A percentile compares a stretch with the other conserved stretches of the same genome.
Conservation (phyloP, 2,797 vertebrate species). For the Paramormyrops hopkinsi region DNA sequence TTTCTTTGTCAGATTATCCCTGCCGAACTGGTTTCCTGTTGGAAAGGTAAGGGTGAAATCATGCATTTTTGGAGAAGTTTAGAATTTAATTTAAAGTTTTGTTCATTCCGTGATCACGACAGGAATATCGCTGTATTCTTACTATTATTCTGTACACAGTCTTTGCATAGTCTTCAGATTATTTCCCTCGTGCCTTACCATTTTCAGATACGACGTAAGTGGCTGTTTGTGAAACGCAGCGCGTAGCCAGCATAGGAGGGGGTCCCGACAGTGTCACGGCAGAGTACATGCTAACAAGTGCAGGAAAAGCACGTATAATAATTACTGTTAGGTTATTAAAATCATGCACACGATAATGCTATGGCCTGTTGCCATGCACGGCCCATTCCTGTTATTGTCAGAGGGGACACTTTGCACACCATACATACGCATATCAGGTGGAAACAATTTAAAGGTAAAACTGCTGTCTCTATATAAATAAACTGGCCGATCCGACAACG, state of each 20-base stretch:
- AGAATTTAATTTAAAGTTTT: conserved; percentile 6
- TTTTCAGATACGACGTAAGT: not conserved
- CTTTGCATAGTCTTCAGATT: not conserved
- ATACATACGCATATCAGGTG: not conserved
- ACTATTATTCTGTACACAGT: not conserved
- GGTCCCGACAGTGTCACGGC: not conserved
- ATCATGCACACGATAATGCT: not conserved
- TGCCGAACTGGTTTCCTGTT: not conserved
- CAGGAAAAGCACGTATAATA: not conserved
- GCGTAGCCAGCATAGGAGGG: not conserved
- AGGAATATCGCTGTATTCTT: not conserved
- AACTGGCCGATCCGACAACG: not conserved
- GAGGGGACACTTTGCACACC: not conserved
- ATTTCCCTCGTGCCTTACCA: not conserved
- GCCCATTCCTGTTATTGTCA: not conserved
- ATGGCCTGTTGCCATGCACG: not conserved
- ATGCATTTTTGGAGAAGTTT: not conserved
- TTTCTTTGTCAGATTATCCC: not conserved
- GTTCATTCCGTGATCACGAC: not conserved
- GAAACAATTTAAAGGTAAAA: not conserved
- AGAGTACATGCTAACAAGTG: not conserved
- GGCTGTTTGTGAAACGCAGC: not conserved
- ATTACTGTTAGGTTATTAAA: not conserved
- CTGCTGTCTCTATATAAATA: not conserved
- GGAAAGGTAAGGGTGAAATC: not conserved